Evolutionary conservation across 2,888 invertebrate genomes (phyloP), one percentile per base, ranked within the genome.

Genomic region (Noctua comes): DNA sequence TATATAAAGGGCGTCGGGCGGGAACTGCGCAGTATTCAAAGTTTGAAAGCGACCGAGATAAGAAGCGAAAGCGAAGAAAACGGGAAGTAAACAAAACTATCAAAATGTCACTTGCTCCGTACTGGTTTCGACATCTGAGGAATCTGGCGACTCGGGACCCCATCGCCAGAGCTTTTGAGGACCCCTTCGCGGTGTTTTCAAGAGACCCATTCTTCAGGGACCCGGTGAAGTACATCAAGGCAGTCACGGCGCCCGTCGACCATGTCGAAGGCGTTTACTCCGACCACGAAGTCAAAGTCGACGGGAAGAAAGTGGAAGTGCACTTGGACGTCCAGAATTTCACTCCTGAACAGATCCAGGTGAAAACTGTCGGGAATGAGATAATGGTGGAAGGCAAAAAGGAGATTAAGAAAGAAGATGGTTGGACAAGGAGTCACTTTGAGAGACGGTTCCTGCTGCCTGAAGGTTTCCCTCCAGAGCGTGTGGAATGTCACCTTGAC

Each of bases 311-410:
- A 80, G 98, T 98, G 84, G 98, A 98, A 91, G 98, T 98, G 18
- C 97, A 97, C 85, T 94, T 98, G 88, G 98, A 98, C 91, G 98
- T 98, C 0, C 97, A 98, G 90, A 98, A 98, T 88, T 98, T 98
- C 90, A 95, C 97, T n/a, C 98, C 98, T 0, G 97, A 98, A 27
- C 98, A 98, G 93, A 97, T 99, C 59, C 97, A 97, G 16, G 98
- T 98, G 36, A 98, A 98, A 93, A 98, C 98, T 0, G 97, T 98
- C 0, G 98, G 98, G 13, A 97, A 98, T 85, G 97, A 97, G 76
- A 97, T 98, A 43, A 97, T 98, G 73, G 97, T 98, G n/a, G 98
- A 98, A 93, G 98, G 98, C 0, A 98, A 98, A 91, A 98, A 98
- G 91, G 98, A 98, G 89, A 97, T 98, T 84, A 98, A 98, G 87